Evolutionary conservation across 2,113 vertebrate genomes (phyloP).

Genomic region (Aegotheles bennettii): DNA sequence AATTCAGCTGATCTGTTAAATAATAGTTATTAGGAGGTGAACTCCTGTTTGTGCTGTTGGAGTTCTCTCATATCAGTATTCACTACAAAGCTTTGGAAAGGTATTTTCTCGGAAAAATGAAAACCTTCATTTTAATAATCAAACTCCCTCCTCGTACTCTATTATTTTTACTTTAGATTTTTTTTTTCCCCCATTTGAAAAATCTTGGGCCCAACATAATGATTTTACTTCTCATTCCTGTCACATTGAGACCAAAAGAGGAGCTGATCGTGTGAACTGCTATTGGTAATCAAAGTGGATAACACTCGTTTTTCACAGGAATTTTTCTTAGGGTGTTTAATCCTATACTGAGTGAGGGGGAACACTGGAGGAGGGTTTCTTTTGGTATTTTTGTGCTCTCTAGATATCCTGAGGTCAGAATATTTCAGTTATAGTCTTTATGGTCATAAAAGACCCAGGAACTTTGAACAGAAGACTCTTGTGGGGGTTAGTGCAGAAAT

Average conservation of each 20-base stretch:
- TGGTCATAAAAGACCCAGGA: constrained; percentile 40
- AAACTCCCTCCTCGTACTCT: not conserved
- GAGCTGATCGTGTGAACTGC: not conserved
- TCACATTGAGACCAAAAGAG: not conserved
- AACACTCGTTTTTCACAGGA: not conserved
- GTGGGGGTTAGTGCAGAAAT: constrained; percentile 28
- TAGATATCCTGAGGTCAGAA: not conserved
- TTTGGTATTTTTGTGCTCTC: not conserved
- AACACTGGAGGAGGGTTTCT: not conserved
- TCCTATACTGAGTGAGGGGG: not conserved
- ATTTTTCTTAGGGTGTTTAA: not conserved
- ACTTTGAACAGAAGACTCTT: constrained; percentile 51
- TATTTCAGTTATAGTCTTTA: not conserved
- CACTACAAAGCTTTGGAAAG: not conserved
- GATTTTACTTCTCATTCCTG: not conserved
- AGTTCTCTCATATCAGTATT: not conserved
- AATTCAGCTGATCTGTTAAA: constrained; percentile 1
- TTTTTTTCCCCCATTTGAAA: not conserved
- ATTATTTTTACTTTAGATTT: not conserved
- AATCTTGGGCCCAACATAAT: not conserved
- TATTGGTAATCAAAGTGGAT: not conserved
- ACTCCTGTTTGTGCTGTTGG: not conserved
- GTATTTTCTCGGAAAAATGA: not conserved
- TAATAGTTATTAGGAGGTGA: not conserved
- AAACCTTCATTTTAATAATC: not conserved